phyloP scores from a whole-genome alignment of 2,797 vertebrate species.

The Sylvilagus floridanus region DNA sequence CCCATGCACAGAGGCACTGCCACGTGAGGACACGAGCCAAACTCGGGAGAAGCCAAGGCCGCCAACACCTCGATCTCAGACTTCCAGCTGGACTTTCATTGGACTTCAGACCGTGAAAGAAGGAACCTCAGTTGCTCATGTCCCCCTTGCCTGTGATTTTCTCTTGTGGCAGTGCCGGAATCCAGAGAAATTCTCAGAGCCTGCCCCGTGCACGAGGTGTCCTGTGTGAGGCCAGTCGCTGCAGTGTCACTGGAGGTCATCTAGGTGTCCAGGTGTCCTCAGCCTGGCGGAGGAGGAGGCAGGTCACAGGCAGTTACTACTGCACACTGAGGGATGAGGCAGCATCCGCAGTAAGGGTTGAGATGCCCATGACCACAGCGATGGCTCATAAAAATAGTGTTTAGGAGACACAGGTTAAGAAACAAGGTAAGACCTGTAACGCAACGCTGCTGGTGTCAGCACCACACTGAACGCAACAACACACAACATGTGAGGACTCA shows the following conservation, averaged over 20 bases:
- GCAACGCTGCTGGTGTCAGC: not conserved
- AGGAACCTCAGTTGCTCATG: not conserved
- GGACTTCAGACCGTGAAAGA: not conserved
- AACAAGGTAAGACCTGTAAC: not conserved
- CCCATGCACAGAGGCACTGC: not conserved
- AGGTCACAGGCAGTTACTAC: not conserved
- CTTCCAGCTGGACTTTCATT: not conserved
- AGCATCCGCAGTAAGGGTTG: not conserved
- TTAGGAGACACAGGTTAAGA: not conserved
- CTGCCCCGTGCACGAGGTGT: not conserved
- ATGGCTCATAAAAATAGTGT: not conserved
- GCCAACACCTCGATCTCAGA: not conserved
- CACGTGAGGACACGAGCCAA: not conserved
- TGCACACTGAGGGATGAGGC: not conserved
- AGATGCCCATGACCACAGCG: not conserved
- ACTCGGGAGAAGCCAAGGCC: constrained; percentile 13
- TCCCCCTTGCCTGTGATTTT: not conserved
- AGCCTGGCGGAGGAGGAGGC: not conserved
- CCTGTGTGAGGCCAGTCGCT: not conserved
- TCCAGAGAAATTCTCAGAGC: not conserved
- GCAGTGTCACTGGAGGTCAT: too few relatives aligned
- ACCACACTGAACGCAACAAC: not conserved
- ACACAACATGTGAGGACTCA: not conserved
- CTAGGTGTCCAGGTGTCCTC: not conserved
- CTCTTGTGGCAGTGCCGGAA: not conserved